phyloP scores from a whole-genome alignment of 2,113 vertebrate genomes.

The Prinia subflava region DNA sequence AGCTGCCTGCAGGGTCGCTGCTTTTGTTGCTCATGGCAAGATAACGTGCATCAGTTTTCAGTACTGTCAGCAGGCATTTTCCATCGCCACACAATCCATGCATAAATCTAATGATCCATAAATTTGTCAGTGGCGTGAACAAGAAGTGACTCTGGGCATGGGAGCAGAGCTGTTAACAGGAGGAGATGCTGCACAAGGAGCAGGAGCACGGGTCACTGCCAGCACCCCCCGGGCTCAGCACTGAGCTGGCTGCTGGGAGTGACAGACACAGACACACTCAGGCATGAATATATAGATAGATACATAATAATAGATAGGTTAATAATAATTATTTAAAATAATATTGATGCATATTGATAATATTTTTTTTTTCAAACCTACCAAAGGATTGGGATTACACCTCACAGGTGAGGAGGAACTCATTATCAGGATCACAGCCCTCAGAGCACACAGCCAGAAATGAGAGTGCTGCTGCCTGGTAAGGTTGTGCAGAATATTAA shows the following conservation, averaged over 20 bases:
- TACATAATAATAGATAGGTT: too few relatives aligned
- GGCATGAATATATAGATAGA: not conserved
- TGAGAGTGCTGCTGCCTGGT: not conserved
- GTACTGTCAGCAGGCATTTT: not conserved
- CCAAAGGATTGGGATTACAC: conserved; percentile 7
- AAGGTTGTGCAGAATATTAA: not conserved
- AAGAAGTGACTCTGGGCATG: too few relatives aligned
- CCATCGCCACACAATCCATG: not conserved
- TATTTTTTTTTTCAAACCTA: not conserved
- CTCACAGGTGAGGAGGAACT: not conserved
- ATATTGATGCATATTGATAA: too few relatives aligned
- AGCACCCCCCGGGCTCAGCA: not conserved
- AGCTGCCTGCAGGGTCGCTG: not conserved
- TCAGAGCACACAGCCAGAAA: not conserved
- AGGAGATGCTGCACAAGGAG: not conserved
- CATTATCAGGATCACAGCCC: not conserved
- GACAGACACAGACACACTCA: not conserved
- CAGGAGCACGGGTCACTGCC: not conserved
- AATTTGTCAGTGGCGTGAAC: not conserved
- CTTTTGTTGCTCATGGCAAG: not conserved
- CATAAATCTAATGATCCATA: not conserved
- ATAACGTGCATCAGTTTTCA: not conserved
- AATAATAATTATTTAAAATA: too few relatives aligned
- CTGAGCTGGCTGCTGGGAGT: too few relatives aligned
- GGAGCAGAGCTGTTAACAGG: not conserved